These are phyloP conservation scores for Acleris sparsana DNA, from an alignment of 2,888 invertebrate genomes.

Conservation along the genomic window DNA sequence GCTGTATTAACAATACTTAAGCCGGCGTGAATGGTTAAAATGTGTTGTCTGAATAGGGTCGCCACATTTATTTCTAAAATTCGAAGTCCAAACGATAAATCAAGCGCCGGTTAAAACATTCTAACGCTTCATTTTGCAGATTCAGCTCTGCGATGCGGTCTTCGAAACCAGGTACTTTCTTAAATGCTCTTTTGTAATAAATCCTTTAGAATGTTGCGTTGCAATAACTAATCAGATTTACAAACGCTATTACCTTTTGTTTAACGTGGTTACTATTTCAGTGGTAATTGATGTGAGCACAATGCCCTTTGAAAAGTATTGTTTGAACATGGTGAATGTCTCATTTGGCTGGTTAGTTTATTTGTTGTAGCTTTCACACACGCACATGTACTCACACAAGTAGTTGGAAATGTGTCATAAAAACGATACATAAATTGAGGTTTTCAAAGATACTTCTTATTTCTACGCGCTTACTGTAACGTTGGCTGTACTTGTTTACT, in stretches of 20 bases:
- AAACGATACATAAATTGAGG: too few relatives aligned
- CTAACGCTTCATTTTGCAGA: constrained; percentile 73
- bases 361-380: background rate
- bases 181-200: constrained; percentile 78
- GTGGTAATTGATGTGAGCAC: constrained; percentile 62
- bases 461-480: too few relatives aligned
- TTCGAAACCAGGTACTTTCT: constrained; percentile 58
- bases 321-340: constrained; percentile 4
- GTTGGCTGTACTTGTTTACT: too few relatives aligned
- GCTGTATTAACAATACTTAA: background rate
- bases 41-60: constrained; percentile 25
- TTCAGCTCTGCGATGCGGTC: constrained; percentile 65
- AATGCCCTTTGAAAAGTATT: constrained; percentile 20
- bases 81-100: constrained; percentile 57
- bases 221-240: constrained; percentile 79
- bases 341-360: constrained; percentile 17
- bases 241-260: constrained; percentile 68
- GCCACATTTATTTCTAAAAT: constrained; percentile 48
- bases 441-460: too few relatives aligned
- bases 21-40: constrained; percentile 21
- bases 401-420: too few relatives aligned
- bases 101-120: constrained; percentile 58
- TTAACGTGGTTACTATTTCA: constrained; percentile 56
- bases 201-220: constrained; percentile 71
- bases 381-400: too few relatives aligned